Percentiles rank a stretch among this genome's conserved stretches.
These are phyloP conservation scores for Ramphastos sulfuratus DNA, from an alignment of 2,113 vertebrate genomes.

Conservation along the genomic window DNA sequence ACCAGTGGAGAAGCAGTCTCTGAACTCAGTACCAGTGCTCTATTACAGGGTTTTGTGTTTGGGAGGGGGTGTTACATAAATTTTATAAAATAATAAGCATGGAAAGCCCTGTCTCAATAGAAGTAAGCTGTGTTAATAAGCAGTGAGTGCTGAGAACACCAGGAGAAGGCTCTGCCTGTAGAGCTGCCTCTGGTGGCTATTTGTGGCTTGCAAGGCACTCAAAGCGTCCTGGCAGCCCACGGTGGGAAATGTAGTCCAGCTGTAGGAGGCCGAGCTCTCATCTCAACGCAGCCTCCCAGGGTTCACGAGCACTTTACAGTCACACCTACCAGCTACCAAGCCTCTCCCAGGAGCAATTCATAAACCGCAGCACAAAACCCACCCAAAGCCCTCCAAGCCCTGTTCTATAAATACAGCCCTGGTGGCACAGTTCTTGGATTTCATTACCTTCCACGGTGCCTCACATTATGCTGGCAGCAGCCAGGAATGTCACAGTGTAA, in stretches of 20 bases:
- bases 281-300: neutral
- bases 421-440: neutral
- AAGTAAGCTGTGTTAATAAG: constrained; percentile 33
- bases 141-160: neutral
- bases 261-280: constrained; percentile 5
- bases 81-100: neutral
- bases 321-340: neutral
- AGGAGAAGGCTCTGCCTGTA: neutral
- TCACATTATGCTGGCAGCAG: neutral
- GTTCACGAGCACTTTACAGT: neutral
- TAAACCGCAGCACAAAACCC: neutral
- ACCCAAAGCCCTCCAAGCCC: neutral
- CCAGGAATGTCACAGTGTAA: neutral
- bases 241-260: neutral
- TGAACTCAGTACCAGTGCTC: neutral
- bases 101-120: neutral
- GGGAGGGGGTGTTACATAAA: neutral
- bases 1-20: neutral
- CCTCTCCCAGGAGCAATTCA: constrained; percentile 9
- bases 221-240: constrained; percentile 1
- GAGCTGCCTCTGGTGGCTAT: constrained; percentile 19
- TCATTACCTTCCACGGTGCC: neutral
- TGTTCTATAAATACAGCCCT: constrained; percentile 40
- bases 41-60: neutral
- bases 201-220: constrained; percentile 8